phyloP scores from a whole-genome alignment of 2,113 vertebrate species.

The Pelobates fuscus region DNA sequence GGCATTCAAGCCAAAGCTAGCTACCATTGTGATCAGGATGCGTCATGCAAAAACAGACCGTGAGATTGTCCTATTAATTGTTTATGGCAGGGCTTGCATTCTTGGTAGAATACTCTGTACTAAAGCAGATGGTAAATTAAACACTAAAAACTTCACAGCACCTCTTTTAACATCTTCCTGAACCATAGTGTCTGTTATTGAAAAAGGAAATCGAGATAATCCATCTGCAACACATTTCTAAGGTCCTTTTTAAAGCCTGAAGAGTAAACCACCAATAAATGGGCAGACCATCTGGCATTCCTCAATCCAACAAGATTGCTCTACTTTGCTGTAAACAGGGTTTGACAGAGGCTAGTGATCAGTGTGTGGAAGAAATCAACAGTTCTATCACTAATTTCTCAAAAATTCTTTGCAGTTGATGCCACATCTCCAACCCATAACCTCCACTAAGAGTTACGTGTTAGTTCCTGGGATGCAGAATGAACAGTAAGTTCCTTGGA shows the following conservation, averaged over 20 bases:
- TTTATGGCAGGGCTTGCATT: constrained; percentile 10
- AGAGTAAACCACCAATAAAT: constrained; percentile 27
- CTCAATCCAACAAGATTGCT: constrained; percentile 14
- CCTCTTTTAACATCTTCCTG: neutral
- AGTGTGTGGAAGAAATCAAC: constrained; percentile 7
- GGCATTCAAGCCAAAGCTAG: neutral
- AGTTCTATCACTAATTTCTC: neutral
- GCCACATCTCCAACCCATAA: neutral
- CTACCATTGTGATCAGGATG: neutral
- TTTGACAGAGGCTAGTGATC: constrained; percentile 17
- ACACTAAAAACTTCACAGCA: constrained; percentile 9
- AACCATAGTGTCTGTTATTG: constrained; percentile 8
- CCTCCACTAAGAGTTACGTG: neutral
- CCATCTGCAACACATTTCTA: constrained; percentile 37
- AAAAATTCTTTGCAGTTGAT: neutral
- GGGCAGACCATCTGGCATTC: constrained; percentile 33
- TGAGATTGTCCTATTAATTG: constrained; percentile 19
- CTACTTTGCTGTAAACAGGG: constrained; percentile 13
- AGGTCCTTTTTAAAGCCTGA: neutral
- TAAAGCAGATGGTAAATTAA: neutral
- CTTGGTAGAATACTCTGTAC: constrained; percentile 12
- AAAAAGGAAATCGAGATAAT: constrained; percentile 29
- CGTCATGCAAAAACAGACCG: neutral
- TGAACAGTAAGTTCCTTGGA: constrained; percentile 14
- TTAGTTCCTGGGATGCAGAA: neutral